Percentiles rank a stretch among this genome's conserved stretches.
Conservation (phyloP, 2,113 vertebrate species). For the Corynorhinus townsendii region DNA sequence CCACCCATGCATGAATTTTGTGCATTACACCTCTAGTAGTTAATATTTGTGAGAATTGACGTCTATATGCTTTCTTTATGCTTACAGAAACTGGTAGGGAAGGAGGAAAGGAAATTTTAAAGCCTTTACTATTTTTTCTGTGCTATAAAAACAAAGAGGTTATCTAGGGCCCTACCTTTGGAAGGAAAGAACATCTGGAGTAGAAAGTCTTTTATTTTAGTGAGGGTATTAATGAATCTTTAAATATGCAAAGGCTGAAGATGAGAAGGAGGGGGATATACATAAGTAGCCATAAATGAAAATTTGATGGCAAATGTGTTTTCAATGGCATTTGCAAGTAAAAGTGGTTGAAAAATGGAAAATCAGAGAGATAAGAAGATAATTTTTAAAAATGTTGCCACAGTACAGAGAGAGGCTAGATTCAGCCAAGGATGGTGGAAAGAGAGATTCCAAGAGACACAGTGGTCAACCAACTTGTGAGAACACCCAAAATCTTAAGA, state of each 20-base stretch:
- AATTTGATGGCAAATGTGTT: background rate
- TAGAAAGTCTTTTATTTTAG: background rate
- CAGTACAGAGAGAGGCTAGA: background rate
- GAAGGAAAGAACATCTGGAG: background rate
- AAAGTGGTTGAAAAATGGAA: background rate
- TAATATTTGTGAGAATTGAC: background rate
- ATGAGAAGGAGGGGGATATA: background rate
- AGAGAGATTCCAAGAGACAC: background rate
- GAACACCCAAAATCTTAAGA: background rate
- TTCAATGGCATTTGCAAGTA: background rate
- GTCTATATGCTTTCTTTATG: background rate
- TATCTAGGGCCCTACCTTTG: background rate
- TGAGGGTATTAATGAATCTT: background rate
- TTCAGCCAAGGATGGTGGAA: background rate
- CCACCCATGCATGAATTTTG: too few relatives aligned
- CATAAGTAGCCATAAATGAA: background rate
- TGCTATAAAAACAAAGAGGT: background rate
- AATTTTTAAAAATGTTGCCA: background rate
- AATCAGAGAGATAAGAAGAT: background rate
- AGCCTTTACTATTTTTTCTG: background rate
- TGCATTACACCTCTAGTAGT: background rate
- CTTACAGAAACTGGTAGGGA: background rate
- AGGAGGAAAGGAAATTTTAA: background rate
- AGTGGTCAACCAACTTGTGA: background rate
- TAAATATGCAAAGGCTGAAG: background rate